A percentile compares a stretch with the other conserved stretches of the same genome.
These are phyloP conservation scores for Kryphioiulus occultus DNA, from an alignment of 2,888 invertebrate species.

Conservation along the genomic window DNA sequence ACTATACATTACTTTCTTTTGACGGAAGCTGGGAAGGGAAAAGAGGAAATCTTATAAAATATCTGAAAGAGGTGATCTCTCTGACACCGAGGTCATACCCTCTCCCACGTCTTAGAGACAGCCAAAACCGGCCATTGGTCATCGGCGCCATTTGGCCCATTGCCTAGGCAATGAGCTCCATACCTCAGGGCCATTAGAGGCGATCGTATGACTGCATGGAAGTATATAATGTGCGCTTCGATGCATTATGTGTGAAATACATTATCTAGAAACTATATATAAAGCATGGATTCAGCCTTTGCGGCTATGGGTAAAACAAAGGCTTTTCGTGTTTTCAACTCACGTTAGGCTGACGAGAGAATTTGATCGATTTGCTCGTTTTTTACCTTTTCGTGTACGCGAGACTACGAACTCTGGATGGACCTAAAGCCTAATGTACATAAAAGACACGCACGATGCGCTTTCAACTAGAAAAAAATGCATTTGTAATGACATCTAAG, in stretches of 20 bases:
- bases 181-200: not conserved
- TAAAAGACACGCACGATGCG: not conserved
- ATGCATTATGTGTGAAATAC: conserved; percentile 43
- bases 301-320: conserved; percentile 12
- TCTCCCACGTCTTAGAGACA: not conserved
- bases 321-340: conserved; percentile 45
- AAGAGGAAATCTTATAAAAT: not conserved
- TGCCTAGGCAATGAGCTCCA: not conserved
- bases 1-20: not conserved
- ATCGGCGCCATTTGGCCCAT: not conserved
- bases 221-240: conserved; percentile 33
- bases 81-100: not conserved
- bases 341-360: conserved; percentile 27
- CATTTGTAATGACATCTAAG: not conserved
- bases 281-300: not conserved
- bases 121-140: not conserved
- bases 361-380: conserved; percentile 33
- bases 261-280: conserved; percentile 28
- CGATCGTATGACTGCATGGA: conserved; percentile 6
- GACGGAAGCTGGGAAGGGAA: not conserved
- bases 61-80: not conserved
- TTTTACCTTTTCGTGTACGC: not conserved
- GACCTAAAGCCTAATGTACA: not conserved
- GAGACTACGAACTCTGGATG: not conserved
- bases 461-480: conserved; percentile 34